A percentile compares a stretch with the other conserved stretches of the same genome.
Evolutionary conservation across 2,797 vertebrate species (phyloP).

Genomic region (Anomalospiza imberbis): DNA sequence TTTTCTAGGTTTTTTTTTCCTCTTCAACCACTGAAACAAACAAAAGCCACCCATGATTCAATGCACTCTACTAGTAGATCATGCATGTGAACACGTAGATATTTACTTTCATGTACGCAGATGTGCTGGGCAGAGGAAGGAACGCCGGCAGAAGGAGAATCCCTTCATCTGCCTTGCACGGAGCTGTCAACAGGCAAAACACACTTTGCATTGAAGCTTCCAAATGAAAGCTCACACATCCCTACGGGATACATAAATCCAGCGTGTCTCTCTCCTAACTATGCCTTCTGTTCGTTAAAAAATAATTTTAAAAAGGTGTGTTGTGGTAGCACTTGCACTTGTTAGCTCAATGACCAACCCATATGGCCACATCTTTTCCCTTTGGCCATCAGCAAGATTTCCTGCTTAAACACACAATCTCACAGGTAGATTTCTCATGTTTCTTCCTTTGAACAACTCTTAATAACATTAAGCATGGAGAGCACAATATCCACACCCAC

Average conservation of each 20-base stretch:
- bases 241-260: not conserved
- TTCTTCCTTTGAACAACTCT: not conserved
- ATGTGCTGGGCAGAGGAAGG: not conserved
- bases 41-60: not conserved
- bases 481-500: not conserved
- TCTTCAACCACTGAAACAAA: not conserved
- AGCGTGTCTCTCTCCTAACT: accelerated
- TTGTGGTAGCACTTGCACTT: not conserved
- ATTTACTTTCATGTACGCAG: constrained; percentile 1
- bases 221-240: not conserved
- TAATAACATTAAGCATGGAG: not conserved
- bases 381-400: not conserved
- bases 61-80: not conserved
- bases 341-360: not conserved
- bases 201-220: not conserved
- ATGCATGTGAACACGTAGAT: constrained; percentile 11
- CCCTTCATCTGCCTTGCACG: not conserved
- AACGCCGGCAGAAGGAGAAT: not conserved
- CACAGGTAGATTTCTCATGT: not conserved
- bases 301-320: not conserved
- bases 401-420: not conserved
- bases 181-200: not conserved
- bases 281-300: not conserved
- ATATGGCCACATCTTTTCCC: not conserved
- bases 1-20: not conserved